Evolutionary conservation across 2,888 invertebrate genomes (phyloP).

Genomic region (Drosophila siamana): DNA sequence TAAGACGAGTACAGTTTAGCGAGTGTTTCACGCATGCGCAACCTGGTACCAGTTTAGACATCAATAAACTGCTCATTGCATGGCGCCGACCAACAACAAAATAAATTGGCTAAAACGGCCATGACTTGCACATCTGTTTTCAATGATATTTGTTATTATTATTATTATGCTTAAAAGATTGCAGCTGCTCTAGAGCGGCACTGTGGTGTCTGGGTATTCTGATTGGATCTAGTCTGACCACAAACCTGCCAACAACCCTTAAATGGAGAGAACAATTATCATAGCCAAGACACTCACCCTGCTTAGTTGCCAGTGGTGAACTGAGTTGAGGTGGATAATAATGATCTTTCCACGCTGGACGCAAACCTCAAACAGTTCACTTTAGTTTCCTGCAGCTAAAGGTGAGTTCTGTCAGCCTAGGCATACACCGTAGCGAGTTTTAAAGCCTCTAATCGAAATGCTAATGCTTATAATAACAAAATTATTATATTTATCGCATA

Average conservation of each 20-base stretch:
- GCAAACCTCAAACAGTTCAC: background rate
- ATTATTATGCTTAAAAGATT: background rate
- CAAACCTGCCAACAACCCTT: background rate
- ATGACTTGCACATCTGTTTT: slow-evolving; percentile 38
- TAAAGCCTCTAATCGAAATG: background rate
- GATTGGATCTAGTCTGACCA: slow-evolving; percentile 10
- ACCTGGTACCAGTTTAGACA: slow-evolving; percentile 59
- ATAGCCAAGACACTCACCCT: background rate
- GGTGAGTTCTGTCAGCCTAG: background rate
- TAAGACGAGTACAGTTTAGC: slow-evolving; percentile 29
- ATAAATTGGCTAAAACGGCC: slow-evolving; percentile 3
- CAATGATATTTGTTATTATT: slow-evolving; percentile 4
- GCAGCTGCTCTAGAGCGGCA: slow-evolving; percentile 11
- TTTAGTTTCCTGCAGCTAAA: background rate
- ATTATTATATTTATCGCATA: background rate
- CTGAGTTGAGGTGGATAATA: background rate
- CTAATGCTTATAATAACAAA: background rate
- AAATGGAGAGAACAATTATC: background rate
- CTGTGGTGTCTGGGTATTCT: background rate
- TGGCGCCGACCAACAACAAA: slow-evolving; percentile 14
- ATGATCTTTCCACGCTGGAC: slow-evolving; percentile 1
- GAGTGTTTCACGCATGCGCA: slow-evolving; percentile 54
- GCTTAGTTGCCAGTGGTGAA: background rate
- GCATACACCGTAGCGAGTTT: background rate
- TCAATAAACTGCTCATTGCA: slow-evolving; percentile 17